Evolutionary conservation across 2,113 vertebrate genomes (phyloP).

Genomic region (Nannobrachium achirus): DNA sequence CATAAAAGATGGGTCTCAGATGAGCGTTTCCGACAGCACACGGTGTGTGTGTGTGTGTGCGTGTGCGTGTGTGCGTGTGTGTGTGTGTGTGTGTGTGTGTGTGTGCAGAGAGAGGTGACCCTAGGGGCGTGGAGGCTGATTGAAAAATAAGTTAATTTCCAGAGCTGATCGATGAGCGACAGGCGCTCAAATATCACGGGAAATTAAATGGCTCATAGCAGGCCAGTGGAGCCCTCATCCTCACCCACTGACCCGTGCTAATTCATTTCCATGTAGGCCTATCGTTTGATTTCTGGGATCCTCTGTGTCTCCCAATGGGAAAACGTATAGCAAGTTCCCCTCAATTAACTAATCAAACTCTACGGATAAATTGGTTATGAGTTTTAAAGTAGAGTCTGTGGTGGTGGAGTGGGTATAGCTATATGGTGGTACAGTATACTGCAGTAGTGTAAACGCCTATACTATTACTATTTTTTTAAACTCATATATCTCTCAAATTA

Average conservation of each 20-base stretch:
- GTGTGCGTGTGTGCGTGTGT: background rate
- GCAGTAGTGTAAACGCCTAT: no score
- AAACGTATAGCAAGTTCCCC: constrained; percentile 80
- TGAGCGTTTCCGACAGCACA: constrained; percentile 67
- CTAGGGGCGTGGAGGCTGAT: constrained; percentile 92
- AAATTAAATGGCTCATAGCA: constrained; percentile 90
- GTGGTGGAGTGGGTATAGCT: constrained; percentile 41
- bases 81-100: constrained; percentile 14
- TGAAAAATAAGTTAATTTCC: constrained; percentile 99
- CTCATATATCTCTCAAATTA: no score
- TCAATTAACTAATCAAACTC: constrained; percentile 96
- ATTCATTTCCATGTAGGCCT: constrained; percentile 90
- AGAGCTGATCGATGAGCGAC: constrained; percentile 96
- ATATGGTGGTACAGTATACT: constrained; percentile 28
- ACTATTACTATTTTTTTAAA: no score
- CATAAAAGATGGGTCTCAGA: constrained; percentile 84
- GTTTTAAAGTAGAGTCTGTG: constrained; percentile 81
- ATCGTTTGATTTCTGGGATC: constrained; percentile 73
- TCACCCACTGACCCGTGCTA: constrained; percentile 87
- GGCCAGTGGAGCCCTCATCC: constrained; percentile 37
- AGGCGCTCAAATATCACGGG: constrained; percentile 98
- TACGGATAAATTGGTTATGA: constrained; percentile 88
- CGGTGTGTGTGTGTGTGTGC: constrained; percentile 35
- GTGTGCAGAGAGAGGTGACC: constrained; percentile 84
- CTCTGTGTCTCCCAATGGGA: constrained; percentile 51